A percentile compares a stretch with the other conserved stretches of the same genome.
Evolutionary conservation across 2,888 invertebrate genomes (phyloP).

Genomic region (Drosophila nr. fundita): DNA sequence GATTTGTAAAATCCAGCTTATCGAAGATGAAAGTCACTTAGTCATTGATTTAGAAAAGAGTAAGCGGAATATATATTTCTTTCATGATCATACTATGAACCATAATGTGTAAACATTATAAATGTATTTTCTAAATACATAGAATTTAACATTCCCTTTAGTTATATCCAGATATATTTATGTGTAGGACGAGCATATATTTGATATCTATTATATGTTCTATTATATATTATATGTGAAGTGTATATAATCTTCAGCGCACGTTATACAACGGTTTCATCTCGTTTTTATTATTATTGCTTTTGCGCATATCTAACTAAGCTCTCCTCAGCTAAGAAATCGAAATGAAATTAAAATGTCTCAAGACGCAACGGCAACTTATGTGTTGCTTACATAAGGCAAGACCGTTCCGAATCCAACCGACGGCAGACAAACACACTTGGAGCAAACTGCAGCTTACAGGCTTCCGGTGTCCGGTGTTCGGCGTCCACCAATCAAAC

Average conservation of each 20-base stretch:
- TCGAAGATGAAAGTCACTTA: conserved; percentile 5
- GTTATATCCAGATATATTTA: not conserved
- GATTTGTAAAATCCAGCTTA: conserved; percentile 10
- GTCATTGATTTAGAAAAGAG: not conserved
- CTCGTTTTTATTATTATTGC: conserved; percentile 20
- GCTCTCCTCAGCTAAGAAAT: conserved; percentile 32
- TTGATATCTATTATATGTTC: not conserved
- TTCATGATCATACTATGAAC: not conserved
- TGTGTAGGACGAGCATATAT: not conserved
- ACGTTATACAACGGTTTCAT: not conserved
- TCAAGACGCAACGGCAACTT: conserved; percentile 33
- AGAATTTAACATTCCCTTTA: not conserved
- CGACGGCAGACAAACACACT: conserved; percentile 18
- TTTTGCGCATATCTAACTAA: conserved; percentile 25
- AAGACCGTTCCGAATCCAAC: conserved; percentile 18
- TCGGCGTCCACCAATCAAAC: conserved; percentile 28
- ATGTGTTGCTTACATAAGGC: conserved; percentile 46
- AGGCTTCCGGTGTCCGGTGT: not conserved
- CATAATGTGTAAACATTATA: not conserved
- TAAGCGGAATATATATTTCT: not conserved
- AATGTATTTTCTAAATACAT: not conserved
- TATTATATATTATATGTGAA: not conserved
- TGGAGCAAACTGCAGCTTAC: conserved; percentile 19
- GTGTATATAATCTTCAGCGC: conserved; percentile 24
- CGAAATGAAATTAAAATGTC: conserved; percentile 46